Percentiles rank a stretch among this genome's conserved stretches.
phyloP scores from a whole-genome alignment of 2,888 invertebrate genomes.

The Cosmia trapezina region DNA sequence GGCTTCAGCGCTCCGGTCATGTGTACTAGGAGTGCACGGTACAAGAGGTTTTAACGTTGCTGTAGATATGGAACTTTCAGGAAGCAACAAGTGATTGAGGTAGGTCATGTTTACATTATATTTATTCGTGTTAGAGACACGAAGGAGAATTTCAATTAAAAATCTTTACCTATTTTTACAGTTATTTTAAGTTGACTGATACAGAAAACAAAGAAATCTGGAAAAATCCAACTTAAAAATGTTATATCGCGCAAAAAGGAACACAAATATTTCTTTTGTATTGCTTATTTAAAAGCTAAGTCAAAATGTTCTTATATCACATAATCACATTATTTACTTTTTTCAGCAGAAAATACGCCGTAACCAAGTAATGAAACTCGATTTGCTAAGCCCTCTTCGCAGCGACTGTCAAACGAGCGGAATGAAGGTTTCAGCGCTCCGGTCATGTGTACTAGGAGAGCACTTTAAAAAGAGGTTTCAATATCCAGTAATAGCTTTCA shows the following conservation, averaged over 20 bases:
- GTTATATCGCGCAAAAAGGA: background rate
- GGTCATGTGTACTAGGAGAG: conserved; percentile 14
- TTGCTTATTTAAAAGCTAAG: background rate
- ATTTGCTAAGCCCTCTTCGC: background rate
- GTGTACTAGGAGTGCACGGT: background rate
- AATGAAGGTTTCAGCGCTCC: conserved; percentile 22
- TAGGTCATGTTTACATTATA: background rate
- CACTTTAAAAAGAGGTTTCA: background rate
- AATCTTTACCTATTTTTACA: background rate
- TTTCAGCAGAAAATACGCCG: background rate
- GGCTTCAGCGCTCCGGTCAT: conserved; percentile 15
- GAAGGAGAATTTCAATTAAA: no score
- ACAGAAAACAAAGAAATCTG: background rate
- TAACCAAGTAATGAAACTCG: background rate
- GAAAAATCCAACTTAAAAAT: background rate
- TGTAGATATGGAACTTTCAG: background rate
- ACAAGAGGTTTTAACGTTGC: no score
- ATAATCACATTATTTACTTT: background rate
- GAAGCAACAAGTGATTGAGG: background rate
- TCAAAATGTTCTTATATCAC: background rate
- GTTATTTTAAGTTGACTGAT: background rate
- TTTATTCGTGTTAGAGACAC: background rate
- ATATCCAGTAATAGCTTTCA: background rate
- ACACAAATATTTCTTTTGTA: background rate
- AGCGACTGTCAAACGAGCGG: background rate